Base-by-base conservation (phyloP, 2,113 vertebrate genomes). In the Nibea coibor region DNA sequence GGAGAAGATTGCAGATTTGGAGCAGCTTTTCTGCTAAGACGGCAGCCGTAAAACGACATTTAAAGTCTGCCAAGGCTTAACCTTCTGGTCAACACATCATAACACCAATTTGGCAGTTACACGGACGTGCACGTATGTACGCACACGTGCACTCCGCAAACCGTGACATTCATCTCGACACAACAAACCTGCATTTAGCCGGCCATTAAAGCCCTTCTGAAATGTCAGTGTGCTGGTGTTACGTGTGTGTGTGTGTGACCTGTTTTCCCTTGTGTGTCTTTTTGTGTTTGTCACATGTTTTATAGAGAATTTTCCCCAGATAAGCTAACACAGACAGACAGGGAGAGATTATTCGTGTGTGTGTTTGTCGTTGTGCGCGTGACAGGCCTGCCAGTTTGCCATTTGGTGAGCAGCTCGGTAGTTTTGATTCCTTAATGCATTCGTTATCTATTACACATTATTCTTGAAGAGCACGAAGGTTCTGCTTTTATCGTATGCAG, bases 91-190 rank as follows among this genome's bases (percentile, higher is more conserved):
- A 26, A 12, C 26, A 35, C 58, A 78, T 83, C 47, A 42, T 48
- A 58, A 68, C 47, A 54, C 19, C 58, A 50, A 10, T 82, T 65
- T 76, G 54, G 57, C 43, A 15, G 42, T 57, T n/a, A 26, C 26
- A 59, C 81, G 31, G 61, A 28, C 35, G 5, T 28, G 47, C 24
- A 28, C 66, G 19, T 17, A 68, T 57, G 47, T 15, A 54, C 19
- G 28, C 72, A 64, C 24, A 59, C 59, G 50, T 26, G 15, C 39
- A 62, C 43, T 82, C 51, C 26, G 0, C 22, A 64, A 72, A 85
- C 53, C 62, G 9, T 85, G 89, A 83, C 82, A 71, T 91, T 88
- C 67, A 78, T 84, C 50, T 78, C 26, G 71, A 83, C 87, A 78
- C 43, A 39, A 73, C 35, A 80, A 70, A 78, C 50, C 82, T 74